Evolutionary conservation across 2,888 invertebrate species (phyloP), one percentile per base, ranked within the genome.

Genomic region (Polyommatus icarus): DNA sequence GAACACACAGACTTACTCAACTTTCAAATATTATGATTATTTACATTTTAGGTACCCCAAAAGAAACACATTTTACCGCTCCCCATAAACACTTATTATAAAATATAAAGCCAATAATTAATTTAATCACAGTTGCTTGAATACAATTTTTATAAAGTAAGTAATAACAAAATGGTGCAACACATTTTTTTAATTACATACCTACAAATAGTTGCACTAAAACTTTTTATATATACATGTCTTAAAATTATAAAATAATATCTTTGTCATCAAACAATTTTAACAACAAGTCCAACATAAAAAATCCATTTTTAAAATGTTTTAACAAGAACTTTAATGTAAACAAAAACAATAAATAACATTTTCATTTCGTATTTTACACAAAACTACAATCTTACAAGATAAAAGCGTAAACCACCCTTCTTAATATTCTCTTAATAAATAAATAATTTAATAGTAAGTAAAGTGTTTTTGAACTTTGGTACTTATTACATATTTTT

Each of bases 11-110:
- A 78, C 71, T 54, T 78, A 78, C 84, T 76, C 75, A 89, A 88
- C 85, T 84, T 85, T 84, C 85, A 88, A 87, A 54, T 18, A 54
- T 18, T 54, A 86, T 87, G 85, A 87, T 85, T 83, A 80, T 67
- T 67, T 67, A 29, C 29, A 67, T 15, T 67, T 67, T 67, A 32
- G 29, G 4, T 12, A 12, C 29, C 61, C 24, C 10, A 12, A 67
- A 24, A 20, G 12, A 3, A 24, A 32, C 67, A 67, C 15, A 29
- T 29, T 67, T 67, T 29, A 32, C 67, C 67, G 15, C 67, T 18
- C 67, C 67, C 29, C 10, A 10, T 20, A 20, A 59, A 59, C 3
- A 24, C 54, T 18, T 54, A 18, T 18, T 54, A 29, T 15, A 32
- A 32, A 29, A 59, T 54, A n/a, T 61, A 8, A 59, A 18, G 20